Percentiles rank a stretch among this genome's conserved stretches.
Conservation (phyloP, 2,888 invertebrate genomes). For the Athetis lepigone region DNA sequence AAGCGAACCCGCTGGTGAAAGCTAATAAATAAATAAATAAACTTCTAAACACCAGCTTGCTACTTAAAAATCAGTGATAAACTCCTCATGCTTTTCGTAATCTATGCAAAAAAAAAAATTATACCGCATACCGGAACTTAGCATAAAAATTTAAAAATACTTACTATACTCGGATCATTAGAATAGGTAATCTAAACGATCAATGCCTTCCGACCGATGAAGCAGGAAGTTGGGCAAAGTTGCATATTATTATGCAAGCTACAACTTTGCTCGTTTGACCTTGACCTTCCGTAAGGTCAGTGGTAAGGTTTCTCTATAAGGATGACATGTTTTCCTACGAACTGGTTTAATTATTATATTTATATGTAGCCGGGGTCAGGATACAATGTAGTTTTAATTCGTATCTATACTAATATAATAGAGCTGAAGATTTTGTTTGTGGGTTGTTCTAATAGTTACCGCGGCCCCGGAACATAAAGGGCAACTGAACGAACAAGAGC, state of each 20-base stretch:
- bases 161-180: not conserved
- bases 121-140: not conserved
- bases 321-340: conserved; percentile 43
- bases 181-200: conserved; percentile 15
- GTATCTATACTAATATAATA: too few species aligned
- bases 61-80: too few species aligned
- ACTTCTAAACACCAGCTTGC: too few species aligned
- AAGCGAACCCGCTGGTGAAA: too few species aligned
- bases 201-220: conserved; percentile 17
- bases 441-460: too few species aligned
- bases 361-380: conserved; percentile 33
- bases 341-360: conserved; percentile 44
- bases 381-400: conserved; percentile 1
- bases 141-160: not conserved
- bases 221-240: conserved; percentile 43
- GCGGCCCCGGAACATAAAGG: too few species aligned
- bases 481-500: too few species aligned
- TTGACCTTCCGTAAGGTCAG: conserved; percentile 56
- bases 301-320: conserved; percentile 41
- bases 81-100: too few species aligned
- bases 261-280: conserved; percentile 43
- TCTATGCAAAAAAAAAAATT: not conserved
- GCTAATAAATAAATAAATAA: too few species aligned
- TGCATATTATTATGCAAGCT: conserved; percentile 67
- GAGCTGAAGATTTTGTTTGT: too few species aligned